Percentiles rank a stretch among this genome's conserved stretches.
Conservation (phyloP, 1,140 invertebrate genomes). For the Monomorium pharaonis region DNA sequence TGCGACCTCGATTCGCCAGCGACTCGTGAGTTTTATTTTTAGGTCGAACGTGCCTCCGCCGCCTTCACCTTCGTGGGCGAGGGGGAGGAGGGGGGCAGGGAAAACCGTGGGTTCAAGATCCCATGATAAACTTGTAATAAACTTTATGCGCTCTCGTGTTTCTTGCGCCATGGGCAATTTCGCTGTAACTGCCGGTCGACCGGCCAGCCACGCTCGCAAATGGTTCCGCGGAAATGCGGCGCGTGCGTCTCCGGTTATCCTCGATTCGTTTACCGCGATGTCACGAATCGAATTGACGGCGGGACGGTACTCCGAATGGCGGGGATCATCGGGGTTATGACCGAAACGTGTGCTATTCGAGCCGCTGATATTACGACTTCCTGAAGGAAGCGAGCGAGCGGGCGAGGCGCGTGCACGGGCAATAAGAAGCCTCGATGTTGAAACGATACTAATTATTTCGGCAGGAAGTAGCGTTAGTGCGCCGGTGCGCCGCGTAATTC, state of each 20-base stretch:
- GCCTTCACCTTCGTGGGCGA: constrained; percentile 44
- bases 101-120: constrained; percentile 52
- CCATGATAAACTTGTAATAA: constrained; percentile 59
- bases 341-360: constrained; percentile 37
- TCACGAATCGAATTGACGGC: constrained; percentile 39
- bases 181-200: background rate
- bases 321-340: background rate
- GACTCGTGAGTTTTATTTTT: constrained; percentile 61
- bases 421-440: constrained; percentile 20
- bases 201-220: constrained; percentile 7
- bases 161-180: constrained; percentile 32
- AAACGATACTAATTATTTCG: constrained; percentile 37
- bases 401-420: background rate
- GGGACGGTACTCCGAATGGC: background rate
- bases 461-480: constrained; percentile 35
- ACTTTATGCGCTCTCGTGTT: constrained; percentile 54
- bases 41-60: constrained; percentile 49
- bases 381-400: too few relatives aligned
- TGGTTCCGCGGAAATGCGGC: background rate
- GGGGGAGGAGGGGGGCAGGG: background rate
- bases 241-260: background rate
- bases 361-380: background rate
- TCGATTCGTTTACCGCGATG: constrained; percentile 11
- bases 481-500: background rate
- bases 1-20: constrained; percentile 46